These are phyloP conservation scores for Drosophila neotestacea DNA, from an alignment of 2,888 invertebrate genomes.

Conservation along the genomic window DNA sequence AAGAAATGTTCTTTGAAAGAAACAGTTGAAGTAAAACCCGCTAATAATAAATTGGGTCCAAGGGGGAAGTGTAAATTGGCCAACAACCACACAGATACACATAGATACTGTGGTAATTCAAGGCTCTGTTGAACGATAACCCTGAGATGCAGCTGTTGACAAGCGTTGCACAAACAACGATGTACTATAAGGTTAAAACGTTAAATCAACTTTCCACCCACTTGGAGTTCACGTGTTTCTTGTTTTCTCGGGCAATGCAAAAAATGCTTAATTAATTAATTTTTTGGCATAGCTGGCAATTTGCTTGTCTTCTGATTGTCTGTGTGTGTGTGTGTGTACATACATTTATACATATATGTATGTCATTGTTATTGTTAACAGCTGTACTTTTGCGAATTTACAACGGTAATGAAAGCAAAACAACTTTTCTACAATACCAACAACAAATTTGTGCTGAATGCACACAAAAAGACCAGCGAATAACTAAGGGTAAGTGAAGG, in stretches of 20 bases:
- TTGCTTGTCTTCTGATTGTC: conserved; percentile 40
- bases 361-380: conserved; percentile 77
- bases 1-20: neutral
- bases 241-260: conserved; percentile 16
- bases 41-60: neutral
- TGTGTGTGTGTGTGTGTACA: conserved; percentile 52
- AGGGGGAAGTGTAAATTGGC: neutral
- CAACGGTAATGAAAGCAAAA: conserved; percentile 59
- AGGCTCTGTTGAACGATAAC: conserved; percentile 6
- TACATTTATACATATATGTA: conserved; percentile 52
- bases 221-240: conserved; percentile 22
- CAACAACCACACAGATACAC: neutral
- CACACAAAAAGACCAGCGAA: conserved; percentile 10
- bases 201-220: conserved; percentile 15
- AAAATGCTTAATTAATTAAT: conserved; percentile 76
- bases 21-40: neutral
- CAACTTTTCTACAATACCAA: conserved; percentile 20
- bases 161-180: neutral
- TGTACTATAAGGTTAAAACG: conserved; percentile 13
- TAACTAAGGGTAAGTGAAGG: neutral
- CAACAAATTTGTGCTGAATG: conserved; percentile 21
- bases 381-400: conserved; percentile 72
- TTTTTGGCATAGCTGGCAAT: conserved; percentile 44
- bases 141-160: conserved; percentile 22
- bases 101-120: neutral